Evolutionary conservation across 2,113 vertebrate species (phyloP).

Genomic region (Symphodus melops): DNA sequence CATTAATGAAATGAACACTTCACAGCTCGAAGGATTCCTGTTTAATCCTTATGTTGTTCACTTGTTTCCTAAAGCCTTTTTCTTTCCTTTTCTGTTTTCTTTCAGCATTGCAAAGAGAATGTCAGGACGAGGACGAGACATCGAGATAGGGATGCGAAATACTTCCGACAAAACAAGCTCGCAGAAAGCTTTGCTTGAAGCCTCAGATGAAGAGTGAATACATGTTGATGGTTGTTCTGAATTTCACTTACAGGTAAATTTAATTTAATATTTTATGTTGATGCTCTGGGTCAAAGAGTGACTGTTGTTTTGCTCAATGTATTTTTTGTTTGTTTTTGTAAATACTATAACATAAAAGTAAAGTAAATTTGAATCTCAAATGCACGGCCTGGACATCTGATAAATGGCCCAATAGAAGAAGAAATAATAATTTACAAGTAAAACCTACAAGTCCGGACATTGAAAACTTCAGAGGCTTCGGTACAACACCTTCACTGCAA

Average conservation of each 20-base stretch:
- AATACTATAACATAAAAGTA: not conserved
- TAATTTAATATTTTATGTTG: not conserved
- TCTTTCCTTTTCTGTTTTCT: not conserved
- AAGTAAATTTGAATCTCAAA: not conserved
- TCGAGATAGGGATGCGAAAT: slow-evolving; percentile 79
- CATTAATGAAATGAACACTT: no score
- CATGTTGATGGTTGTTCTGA: not conserved
- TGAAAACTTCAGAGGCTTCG: not conserved
- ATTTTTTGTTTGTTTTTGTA: not conserved
- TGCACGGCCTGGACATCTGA: not conserved
- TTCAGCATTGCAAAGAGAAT: slow-evolving; percentile 60
- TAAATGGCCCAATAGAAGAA: not conserved
- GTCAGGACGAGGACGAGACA: slow-evolving; percentile 30
- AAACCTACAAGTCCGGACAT: slow-evolving; percentile 26
- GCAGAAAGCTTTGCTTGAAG: slow-evolving; percentile 82
- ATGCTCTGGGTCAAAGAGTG: not conserved
- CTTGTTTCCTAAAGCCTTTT: not conserved
- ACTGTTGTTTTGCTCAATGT: slow-evolving; percentile 24
- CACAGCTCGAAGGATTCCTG: no score
- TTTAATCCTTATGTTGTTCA: not conserved
- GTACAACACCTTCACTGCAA: not conserved
- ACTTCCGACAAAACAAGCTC: slow-evolving; percentile 53
- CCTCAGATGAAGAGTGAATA: slow-evolving; percentile 83
- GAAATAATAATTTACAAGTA: slow-evolving; percentile 13
- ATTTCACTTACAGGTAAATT: not conserved